A percentile compares a stretch with the other conserved stretches of the same genome.
Conservation (phyloP, 2,888 invertebrate species). For the Pardosa pseudoannulata region DNA sequence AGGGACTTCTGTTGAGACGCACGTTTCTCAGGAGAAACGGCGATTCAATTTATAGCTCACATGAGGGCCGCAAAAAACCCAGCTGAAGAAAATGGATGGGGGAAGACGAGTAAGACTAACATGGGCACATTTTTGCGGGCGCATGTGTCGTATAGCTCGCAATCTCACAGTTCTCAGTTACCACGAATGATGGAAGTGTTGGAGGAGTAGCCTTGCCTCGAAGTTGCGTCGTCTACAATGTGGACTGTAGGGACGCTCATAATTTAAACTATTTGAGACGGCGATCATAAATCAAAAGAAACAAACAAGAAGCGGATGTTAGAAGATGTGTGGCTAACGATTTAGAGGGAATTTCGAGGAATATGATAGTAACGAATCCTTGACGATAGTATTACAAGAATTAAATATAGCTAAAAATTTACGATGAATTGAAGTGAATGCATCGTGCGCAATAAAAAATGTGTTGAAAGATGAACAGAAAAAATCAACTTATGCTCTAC, state of each 20-base stretch:
- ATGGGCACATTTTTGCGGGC: constrained; percentile 30
- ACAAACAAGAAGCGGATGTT: constrained; percentile 2
- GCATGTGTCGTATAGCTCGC: constrained; percentile 30
- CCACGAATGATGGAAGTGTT: constrained; percentile 49
- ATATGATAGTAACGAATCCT: not conserved
- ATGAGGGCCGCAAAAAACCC: constrained; percentile 2
- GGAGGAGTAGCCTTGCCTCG: constrained; percentile 3
- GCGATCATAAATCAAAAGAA: not conserved
- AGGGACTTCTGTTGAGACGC: constrained; percentile 53
- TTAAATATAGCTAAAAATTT: too few species aligned
- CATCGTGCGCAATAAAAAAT: too few species aligned
- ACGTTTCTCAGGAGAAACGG: constrained; percentile 35
- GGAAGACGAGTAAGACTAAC: constrained; percentile 44
- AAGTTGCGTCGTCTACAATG: not conserved
- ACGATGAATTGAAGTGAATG: too few species aligned
- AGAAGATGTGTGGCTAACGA: not conserved
- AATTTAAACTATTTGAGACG: not conserved
- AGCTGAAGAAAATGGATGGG: constrained; percentile 34
- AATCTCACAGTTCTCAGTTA: constrained; percentile 69
- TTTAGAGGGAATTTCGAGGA: not conserved
- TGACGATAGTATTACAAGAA: not conserved
- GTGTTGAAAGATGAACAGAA: too few species aligned
- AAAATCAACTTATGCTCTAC: too few species aligned
- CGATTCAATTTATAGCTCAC: constrained; percentile 65
- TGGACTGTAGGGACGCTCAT: not conserved